A percentile compares a stretch with the other conserved stretches of the same genome.
Evolutionary conservation across 2,888 invertebrate species (phyloP).

Genomic region (Acrocera orbiculus): DNA sequence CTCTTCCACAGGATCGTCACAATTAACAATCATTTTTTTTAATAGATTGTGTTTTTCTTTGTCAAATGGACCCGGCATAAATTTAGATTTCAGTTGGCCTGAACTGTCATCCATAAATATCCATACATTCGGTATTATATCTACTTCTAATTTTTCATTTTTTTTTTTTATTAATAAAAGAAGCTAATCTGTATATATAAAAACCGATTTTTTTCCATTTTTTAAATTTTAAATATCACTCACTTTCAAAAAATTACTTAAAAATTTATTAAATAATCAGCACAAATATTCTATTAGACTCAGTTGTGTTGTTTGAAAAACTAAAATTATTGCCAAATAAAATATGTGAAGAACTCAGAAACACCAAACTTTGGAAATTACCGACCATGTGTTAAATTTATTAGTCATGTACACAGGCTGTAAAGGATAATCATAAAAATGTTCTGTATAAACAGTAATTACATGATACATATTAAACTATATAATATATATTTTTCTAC

Average conservation of each 20-base stretch:
- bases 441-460: not conserved
- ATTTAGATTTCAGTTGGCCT: not conserved
- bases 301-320: not conserved
- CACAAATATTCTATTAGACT: not conserved
- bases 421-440: not conserved
- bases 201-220: too few species aligned
- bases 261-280: not conserved
- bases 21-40: not conserved
- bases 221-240: too few species aligned
- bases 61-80: not conserved
- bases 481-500: not conserved
- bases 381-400: too few species aligned
- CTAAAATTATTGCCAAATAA: not conserved
- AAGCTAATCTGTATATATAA: not conserved
- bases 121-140: not conserved
- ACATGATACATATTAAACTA: not conserved
- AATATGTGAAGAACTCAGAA: not conserved
- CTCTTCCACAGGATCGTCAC: not conserved
- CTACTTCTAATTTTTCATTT: not conserved
- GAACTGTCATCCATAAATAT: too few species aligned
- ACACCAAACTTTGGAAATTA: too few species aligned
- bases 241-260: not conserved
- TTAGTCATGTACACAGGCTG: too few species aligned
- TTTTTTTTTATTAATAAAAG: not conserved
- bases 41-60: not conserved